These are phyloP conservation scores for Neofelis nebulosa DNA, from an alignment of 2,113 vertebrate species.

Conservation along the genomic window DNA sequence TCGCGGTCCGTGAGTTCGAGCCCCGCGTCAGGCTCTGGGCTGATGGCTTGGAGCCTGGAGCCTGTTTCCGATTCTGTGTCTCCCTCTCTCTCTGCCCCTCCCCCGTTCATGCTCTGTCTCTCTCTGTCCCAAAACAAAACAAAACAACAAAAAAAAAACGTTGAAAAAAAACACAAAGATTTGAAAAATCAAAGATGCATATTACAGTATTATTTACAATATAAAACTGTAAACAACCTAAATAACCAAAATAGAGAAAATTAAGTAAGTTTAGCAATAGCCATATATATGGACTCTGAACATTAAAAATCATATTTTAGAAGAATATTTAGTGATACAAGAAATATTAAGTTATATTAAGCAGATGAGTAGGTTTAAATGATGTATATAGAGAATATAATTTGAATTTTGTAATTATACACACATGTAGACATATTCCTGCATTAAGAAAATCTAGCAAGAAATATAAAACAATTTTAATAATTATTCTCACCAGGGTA, in stretches of 20 bases:
- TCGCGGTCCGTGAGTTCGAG: too few species aligned
- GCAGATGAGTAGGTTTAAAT: not conserved
- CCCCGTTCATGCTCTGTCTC: too few species aligned
- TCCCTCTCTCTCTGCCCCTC: too few species aligned
- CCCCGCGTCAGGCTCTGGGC: too few species aligned
- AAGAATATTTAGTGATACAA: not conserved
- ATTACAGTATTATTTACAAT: not conserved
- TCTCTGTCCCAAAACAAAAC: too few species aligned
- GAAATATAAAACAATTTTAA: not conserved
- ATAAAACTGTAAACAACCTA: not conserved
- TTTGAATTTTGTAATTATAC: slow-evolving; percentile 1
- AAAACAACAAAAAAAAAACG: too few species aligned
- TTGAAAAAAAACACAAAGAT: slow-evolving; percentile 12
- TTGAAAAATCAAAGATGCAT: not conserved
- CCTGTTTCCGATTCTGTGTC: too few species aligned
- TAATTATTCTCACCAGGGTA: not conserved
- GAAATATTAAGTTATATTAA: not conserved
- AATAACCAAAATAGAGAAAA: not conserved
- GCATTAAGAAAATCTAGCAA: not conserved
- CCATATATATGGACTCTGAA: not conserved
- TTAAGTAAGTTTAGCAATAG: not conserved
- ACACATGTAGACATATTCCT: not conserved
- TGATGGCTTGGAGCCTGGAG: too few species aligned
- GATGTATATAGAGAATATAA: not conserved
- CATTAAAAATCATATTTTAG: not conserved